These are phyloP conservation scores for Acrossocheilus wenchowensis DNA, from an alignment of 2,797 vertebrate genomes.

Conservation along the genomic window DNA sequence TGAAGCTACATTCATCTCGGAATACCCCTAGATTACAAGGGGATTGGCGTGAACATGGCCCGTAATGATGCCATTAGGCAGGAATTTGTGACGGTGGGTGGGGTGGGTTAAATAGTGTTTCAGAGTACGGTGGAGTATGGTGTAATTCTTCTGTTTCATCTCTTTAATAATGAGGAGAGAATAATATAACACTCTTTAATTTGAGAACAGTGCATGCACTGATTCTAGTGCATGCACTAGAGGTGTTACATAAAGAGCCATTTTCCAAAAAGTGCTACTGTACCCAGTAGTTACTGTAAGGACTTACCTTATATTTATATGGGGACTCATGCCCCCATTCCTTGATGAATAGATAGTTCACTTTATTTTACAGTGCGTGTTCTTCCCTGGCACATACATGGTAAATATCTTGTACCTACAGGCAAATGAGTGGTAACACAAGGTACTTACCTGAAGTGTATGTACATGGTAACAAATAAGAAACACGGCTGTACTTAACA, in stretches of 20 bases:
- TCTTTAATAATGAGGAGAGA: slow-evolving; percentile 63
- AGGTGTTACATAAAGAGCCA: slow-evolving; percentile 55
- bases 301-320: slow-evolving; percentile 1
- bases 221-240: slow-evolving; percentile 53
- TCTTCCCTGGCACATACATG: no score
- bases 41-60: slow-evolving; percentile 73
- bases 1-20: slow-evolving; percentile 62
- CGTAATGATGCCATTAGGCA: slow-evolving; percentile 83
- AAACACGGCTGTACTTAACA: no score
- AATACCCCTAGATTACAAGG: slow-evolving; percentile 78
- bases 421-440: no score
- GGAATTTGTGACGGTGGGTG: slow-evolving; percentile 77
- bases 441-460: no score
- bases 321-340: not conserved
- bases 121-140: slow-evolving; percentile 63
- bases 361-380: no score
- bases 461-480: no score
- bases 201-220: slow-evolving; percentile 61
- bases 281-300: slow-evolving; percentile 51
- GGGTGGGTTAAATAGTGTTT: slow-evolving; percentile 46
- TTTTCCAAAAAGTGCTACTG: slow-evolving; percentile 50
- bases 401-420: no score
- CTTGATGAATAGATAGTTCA: no score
- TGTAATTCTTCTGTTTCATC: slow-evolving; percentile 68
- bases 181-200: slow-evolving; percentile 73